Evolutionary conservation across 2,888 invertebrate species (phyloP).

Genomic region (Meteorus colon): DNA sequence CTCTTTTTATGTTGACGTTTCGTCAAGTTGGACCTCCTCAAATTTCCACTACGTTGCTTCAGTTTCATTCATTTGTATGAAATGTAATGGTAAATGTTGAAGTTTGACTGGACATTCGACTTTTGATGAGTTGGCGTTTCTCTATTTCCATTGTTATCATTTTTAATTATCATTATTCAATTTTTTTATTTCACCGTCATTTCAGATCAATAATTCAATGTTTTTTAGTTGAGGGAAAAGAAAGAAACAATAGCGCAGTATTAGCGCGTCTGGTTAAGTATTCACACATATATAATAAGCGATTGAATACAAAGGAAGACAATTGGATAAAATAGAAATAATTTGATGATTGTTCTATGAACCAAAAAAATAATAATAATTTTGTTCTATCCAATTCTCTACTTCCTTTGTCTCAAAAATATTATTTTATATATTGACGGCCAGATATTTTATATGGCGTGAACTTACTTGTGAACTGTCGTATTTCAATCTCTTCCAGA

Average conservation of each 20-base stretch:
- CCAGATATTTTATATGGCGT: background rate
- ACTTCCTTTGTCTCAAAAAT: background rate
- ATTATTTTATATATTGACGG: conserved; percentile 1
- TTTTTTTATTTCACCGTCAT: conserved; percentile 18
- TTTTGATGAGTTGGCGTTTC: conserved; percentile 58
- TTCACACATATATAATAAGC: background rate
- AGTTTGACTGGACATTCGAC: conserved; percentile 67
- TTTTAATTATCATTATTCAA: conserved; percentile 25
- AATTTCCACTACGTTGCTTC: conserved; percentile 61
- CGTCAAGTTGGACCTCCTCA: conserved; percentile 42
- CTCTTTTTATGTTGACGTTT: conserved; percentile 38
- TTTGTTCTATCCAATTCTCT: background rate
- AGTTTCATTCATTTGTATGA: conserved; percentile 68
- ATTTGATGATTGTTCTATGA: background rate
- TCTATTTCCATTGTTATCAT: conserved; percentile 43
- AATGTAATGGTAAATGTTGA: conserved; percentile 66
- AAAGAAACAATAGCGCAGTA: conserved; percentile 47
- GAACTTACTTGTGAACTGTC: conserved; percentile 82
- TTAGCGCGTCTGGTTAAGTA: conserved; percentile 32
- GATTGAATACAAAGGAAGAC: conserved; percentile 13
- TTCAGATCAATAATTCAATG: conserved; percentile 65
- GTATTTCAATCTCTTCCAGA: conserved; percentile 86
- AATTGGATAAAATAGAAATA: background rate
- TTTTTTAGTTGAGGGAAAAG: conserved; percentile 54
- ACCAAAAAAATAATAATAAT: background rate